These are phyloP conservation scores for Talpa occidentalis DNA, from an alignment of 2,113 vertebrate genomes.

Conservation along the genomic window DNA sequence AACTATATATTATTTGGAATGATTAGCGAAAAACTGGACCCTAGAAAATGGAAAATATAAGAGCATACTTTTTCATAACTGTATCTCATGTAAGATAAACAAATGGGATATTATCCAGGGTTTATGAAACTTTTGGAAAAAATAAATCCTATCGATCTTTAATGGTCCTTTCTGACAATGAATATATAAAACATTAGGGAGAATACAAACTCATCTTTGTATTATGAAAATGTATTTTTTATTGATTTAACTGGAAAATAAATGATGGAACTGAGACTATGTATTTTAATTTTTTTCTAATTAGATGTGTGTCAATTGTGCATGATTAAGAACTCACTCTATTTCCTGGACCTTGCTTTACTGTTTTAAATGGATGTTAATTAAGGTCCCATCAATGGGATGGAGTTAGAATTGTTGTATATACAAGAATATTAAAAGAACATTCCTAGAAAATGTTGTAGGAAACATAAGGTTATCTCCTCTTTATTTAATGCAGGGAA, in stretches of 20 bases:
- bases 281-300: constrained; percentile 41
- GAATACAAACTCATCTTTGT: background rate
- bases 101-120: background rate
- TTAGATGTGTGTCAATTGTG: background rate
- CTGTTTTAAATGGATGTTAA: constrained; percentile 50
- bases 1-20: constrained; percentile 7
- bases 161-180: background rate
- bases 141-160: background rate
- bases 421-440: constrained; percentile 7
- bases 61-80: background rate
- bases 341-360: background rate
- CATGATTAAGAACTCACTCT: constrained; percentile 32
- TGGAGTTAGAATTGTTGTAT: background rate
- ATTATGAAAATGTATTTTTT: constrained; percentile 34
- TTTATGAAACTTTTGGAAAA: constrained; percentile 38
- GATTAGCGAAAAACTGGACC: background rate
- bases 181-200: constrained; percentile 26
- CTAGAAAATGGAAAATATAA: background rate
- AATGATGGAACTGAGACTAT: background rate
- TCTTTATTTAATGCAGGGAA: background rate
- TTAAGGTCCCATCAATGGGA: background rate
- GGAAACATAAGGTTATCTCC: background rate
- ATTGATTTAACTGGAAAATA: constrained; percentile 19
- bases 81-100: background rate
- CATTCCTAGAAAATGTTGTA: background rate